These are phyloP conservation scores for Augiades crinisus DNA, from an alignment of 2,888 invertebrate species.

Conservation along the genomic window DNA sequence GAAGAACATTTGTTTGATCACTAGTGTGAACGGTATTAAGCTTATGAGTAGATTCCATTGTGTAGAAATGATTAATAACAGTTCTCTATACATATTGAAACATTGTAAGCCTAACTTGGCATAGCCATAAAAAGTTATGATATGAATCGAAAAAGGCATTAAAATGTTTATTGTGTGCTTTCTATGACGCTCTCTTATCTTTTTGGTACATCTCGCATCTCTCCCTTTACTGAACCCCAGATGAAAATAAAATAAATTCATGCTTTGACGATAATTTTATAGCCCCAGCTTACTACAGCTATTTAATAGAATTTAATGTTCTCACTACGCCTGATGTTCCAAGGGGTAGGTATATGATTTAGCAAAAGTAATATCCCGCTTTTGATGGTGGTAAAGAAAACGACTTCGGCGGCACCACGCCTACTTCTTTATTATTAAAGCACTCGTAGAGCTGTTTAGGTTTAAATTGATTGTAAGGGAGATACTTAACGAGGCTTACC, in stretches of 20 bases:
- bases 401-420: too few relatives aligned
- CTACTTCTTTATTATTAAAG: too few relatives aligned
- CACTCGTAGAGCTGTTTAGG: too few relatives aligned
- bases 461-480: too few relatives aligned
- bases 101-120: slow-evolving; percentile 52
- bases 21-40: neutral
- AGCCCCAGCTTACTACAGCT: too few relatives aligned
- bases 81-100: slow-evolving; percentile 33
- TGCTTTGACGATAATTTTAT: neutral
- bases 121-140: slow-evolving; percentile 66
- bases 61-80: slow-evolving; percentile 32
- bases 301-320: too few relatives aligned
- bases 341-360: too few relatives aligned
- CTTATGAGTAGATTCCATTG: slow-evolving; percentile 20
- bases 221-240: slow-evolving; percentile 36
- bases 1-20: neutral
- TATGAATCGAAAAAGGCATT: slow-evolving; percentile 66
- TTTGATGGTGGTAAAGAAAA: too few relatives aligned
- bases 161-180: slow-evolving; percentile 61
- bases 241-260: slow-evolving; percentile 7
- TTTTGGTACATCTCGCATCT: slow-evolving; percentile 62
- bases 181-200: slow-evolving; percentile 63
- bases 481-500: too few relatives aligned
- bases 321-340: too few relatives aligned
- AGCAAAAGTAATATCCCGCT: too few relatives aligned